Evolutionary conservation across 2,797 vertebrate species (phyloP).

Genomic region (Borostomias antarcticus): DNA sequence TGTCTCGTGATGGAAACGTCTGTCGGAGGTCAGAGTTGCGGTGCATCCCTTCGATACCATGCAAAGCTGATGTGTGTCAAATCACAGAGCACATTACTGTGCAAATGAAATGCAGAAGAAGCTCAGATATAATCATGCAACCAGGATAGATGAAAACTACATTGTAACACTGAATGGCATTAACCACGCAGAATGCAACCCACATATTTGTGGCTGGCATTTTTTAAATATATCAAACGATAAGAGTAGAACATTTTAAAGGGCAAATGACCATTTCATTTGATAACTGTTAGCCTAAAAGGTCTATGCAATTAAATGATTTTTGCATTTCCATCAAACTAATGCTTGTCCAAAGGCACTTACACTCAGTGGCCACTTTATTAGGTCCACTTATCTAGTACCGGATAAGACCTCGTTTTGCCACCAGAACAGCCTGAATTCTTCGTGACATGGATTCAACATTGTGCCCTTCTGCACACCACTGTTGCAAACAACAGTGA

Average conservation of each 20-base stretch:
- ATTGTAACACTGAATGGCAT: slow-evolving; percentile 31
- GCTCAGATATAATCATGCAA: slow-evolving; percentile 48
- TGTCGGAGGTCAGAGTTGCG: slow-evolving; percentile 20
- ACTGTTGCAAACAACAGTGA: too few relatives aligned
- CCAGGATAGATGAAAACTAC: slow-evolving; percentile 24
- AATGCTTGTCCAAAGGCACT: slow-evolving; percentile 15
- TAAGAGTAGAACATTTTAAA: slow-evolving; percentile 28
- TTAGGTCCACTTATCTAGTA: not conserved
- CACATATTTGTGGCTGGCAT: slow-evolving; percentile 37
- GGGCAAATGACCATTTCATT: slow-evolving; percentile 28
- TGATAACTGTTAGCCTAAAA: slow-evolving; percentile 40
- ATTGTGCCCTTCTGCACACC: too few relatives aligned
- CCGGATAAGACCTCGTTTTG: too few relatives aligned
- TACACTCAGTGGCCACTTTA: slow-evolving; percentile 1
- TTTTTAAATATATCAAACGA: slow-evolving; percentile 33
- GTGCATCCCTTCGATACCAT: slow-evolving; percentile 27
- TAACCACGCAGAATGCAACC: slow-evolving; percentile 27
- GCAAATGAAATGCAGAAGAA: slow-evolving; percentile 43
- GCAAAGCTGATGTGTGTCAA: slow-evolving; percentile 44
- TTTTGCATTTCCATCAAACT: slow-evolving; percentile 27
- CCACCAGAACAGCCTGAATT: too few relatives aligned
- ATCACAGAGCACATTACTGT: slow-evolving; percentile 30
- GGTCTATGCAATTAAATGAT: slow-evolving; percentile 44
- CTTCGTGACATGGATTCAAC: too few relatives aligned
- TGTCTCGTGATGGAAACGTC: slow-evolving; percentile 12